A percentile compares a stretch with the other conserved stretches of the same genome.
These are phyloP conservation scores for Lasioglossum albipes DNA, from an alignment of 1,140 invertebrate species.

Conservation along the genomic window DNA sequence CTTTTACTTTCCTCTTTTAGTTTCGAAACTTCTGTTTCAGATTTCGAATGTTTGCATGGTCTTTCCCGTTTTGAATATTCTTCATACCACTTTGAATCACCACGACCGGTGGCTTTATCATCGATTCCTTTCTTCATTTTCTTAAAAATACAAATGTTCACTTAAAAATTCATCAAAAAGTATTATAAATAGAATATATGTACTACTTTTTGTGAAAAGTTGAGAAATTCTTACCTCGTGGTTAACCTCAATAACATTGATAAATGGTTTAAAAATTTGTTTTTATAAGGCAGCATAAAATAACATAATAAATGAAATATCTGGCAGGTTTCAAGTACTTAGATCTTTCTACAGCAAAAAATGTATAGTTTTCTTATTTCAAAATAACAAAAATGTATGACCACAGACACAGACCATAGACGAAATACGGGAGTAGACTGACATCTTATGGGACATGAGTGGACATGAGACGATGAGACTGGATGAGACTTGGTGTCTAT, in stretches of 20 bases:
- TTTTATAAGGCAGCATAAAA: background rate
- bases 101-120: background rate
- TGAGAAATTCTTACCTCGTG: conserved; percentile 11
- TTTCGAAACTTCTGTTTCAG: conserved; percentile 80
- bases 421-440: too few species aligned
- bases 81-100: conserved; percentile 68
- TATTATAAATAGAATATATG: background rate
- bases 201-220: background rate
- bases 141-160: conserved; percentile 1
- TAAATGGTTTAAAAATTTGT: background rate
- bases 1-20: conserved; percentile 83
- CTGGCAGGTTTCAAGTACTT: too few species aligned
- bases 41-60: conserved; percentile 63
- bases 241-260: conserved; percentile 25
- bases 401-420: too few species aligned
- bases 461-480: too few species aligned
- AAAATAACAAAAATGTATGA: too few species aligned
- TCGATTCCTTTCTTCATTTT: conserved; percentile 27
- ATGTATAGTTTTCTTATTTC: too few species aligned
- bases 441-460: too few species aligned
- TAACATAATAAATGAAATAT: background rate
- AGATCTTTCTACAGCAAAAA: too few species aligned
- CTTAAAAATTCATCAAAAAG: conserved; percentile 10
- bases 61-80: conserved; percentile 65
- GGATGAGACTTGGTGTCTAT: too few species aligned